Percentiles rank a stretch among this genome's conserved stretches.
Conservation (phyloP, 35 echinoderm and acorn worm species). For the Chiridota heheva region DNA sequence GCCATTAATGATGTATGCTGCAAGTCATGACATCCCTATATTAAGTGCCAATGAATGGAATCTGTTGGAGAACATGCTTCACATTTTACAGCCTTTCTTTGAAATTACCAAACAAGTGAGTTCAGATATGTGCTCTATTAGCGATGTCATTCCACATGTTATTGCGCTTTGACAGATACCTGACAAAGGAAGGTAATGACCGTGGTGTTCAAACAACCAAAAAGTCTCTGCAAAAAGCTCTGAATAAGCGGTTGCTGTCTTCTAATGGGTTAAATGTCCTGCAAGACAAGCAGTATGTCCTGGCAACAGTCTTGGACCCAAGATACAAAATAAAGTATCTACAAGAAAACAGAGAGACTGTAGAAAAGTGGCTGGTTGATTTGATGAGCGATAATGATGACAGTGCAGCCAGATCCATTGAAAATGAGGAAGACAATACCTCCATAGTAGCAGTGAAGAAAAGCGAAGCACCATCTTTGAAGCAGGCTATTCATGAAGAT, state of each 20-base stretch:
- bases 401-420: background rate
- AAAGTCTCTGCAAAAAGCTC: background rate
- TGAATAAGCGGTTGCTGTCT: background rate
- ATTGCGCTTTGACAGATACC: background rate
- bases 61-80: conserved; percentile 10
- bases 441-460: background rate
- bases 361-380: too few species aligned
- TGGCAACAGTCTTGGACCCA: background rate
- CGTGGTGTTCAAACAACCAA: background rate
- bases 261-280: background rate
- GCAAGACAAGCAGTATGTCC: background rate
- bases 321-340: background rate
- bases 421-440: background rate
- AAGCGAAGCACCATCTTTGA: too few species aligned
- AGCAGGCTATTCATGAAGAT: too few species aligned
- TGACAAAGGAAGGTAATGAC: background rate
- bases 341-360: too few species aligned
- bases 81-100: too few species aligned
- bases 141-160: conserved; percentile 10
- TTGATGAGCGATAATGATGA: background rate
- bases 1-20: background rate
- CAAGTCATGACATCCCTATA: conserved; percentile 1
- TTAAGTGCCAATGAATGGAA: conserved; percentile 27
- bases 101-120: conserved; percentile 20
- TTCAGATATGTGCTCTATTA: background rate